Conservation (phyloP, 2,113 vertebrate genomes). For the Tylochromis polylepis region DNA sequence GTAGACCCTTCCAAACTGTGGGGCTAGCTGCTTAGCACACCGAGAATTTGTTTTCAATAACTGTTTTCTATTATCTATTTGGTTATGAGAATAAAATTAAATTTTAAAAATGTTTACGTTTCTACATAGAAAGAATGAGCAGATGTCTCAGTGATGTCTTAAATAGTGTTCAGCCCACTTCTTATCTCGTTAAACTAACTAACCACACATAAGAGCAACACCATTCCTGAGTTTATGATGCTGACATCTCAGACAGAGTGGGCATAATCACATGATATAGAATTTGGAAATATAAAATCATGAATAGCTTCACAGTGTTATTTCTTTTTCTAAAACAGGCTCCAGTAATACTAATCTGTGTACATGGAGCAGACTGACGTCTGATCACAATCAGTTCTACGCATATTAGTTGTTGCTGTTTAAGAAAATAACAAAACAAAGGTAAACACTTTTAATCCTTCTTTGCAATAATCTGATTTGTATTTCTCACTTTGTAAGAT, state of each 20-base stretch:
- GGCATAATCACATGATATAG: neutral
- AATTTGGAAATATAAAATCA: neutral
- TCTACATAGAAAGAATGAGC: accelerated
- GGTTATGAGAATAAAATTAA: neutral
- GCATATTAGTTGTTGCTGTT: neutral
- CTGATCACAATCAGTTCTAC: neutral
- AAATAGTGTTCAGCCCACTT: neutral
- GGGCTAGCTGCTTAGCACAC: neutral
- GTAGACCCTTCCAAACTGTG: neutral
- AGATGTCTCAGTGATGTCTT: neutral
- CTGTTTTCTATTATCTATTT: neutral
- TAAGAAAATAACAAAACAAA: neutral
- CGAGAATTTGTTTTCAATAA: neutral
- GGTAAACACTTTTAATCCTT: neutral
- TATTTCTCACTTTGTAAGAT: neutral
- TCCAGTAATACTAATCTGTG: neutral
- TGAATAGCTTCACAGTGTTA: neutral
- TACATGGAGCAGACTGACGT: neutral
- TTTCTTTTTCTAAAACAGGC: neutral
- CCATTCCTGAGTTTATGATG: neutral
- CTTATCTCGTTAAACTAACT: neutral
- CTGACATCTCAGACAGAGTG: neutral
- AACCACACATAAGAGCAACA: neutral
- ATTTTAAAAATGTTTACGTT: neutral
- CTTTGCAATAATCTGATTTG: neutral